Conservation (phyloP, 1,140 invertebrate species). For the Papilio dardanus region DNA sequence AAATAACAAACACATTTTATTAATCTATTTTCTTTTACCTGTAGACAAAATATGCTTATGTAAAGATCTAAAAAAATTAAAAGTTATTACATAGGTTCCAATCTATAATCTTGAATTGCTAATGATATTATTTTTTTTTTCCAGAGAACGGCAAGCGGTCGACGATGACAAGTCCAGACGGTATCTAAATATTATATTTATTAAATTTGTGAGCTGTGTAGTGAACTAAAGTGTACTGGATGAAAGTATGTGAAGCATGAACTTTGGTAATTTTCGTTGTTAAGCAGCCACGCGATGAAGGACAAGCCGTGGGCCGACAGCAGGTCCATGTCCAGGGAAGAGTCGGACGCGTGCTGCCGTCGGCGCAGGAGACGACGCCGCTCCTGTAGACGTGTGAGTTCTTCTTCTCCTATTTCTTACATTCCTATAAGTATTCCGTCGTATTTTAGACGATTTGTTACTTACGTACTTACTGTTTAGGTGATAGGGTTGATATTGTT, state of each 20-base stretch:
- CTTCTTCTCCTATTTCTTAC: neutral
- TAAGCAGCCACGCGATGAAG: slow-evolving; percentile 1
- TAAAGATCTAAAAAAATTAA: no score
- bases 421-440: neutral
- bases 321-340: neutral
- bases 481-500: neutral
- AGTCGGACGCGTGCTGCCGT: neutral
- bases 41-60: no score
- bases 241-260: neutral
- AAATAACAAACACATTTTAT: slow-evolving; percentile 16
- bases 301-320: neutral
- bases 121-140: neutral
- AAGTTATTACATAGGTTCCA: neutral
- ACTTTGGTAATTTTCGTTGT: neutral
- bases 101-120: neutral
- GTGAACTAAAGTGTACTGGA: neutral
- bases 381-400: neutral
- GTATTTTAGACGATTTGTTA: neutral
- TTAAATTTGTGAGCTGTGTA: neutral
- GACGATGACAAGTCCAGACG: slow-evolving; percentile 4
- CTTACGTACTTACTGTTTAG: neutral
- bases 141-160: neutral
- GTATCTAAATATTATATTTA: neutral
- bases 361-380: neutral
- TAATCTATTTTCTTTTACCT: neutral